Percentiles rank a stretch among this genome's conserved stretches.
Conservation (phyloP, 92 coral and sea anemone species). For the Epizoanthus ramosus region DNA sequence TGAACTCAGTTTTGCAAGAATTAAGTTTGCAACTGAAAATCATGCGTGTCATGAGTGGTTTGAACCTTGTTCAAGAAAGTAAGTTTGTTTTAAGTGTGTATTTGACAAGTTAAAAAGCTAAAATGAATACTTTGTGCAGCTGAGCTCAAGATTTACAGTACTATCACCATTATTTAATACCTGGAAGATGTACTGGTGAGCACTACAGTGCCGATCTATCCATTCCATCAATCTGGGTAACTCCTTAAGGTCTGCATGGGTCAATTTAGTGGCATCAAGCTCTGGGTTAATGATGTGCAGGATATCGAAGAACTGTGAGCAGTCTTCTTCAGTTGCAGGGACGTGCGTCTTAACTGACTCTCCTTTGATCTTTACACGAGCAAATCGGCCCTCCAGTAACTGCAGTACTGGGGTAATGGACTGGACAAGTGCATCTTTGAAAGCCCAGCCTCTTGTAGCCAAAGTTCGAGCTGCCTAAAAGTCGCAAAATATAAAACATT, state of each 20-base stretch:
- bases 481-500: neutral
- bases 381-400: slow-evolving; percentile 15
- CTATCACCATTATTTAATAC: slow-evolving; percentile 4
- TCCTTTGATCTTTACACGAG: slow-evolving; percentile 13
- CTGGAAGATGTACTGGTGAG: slow-evolving; percentile 21
- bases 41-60: no score
- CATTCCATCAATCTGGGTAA: neutral
- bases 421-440: slow-evolving; percentile 13
- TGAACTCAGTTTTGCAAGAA: neutral
- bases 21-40: no score
- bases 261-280: slow-evolving; percentile 12
- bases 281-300: slow-evolving; percentile 4
- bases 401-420: slow-evolving; percentile 13
- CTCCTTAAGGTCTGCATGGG: slow-evolving; percentile 5
- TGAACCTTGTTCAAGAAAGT: no score
- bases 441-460: slow-evolving; percentile 9
- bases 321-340: slow-evolving; percentile 12
- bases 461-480: slow-evolving; percentile 26
- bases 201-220: neutral
- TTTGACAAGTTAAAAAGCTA: no score
- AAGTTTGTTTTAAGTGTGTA: no score
- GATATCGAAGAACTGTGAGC: neutral
- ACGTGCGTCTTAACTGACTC: slow-evolving; percentile 5
- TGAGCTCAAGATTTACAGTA: no score
- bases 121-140: no score